Evolutionary conservation across 2,888 invertebrate species (phyloP).

Genomic region (Malachius bipustulatus): DNA sequence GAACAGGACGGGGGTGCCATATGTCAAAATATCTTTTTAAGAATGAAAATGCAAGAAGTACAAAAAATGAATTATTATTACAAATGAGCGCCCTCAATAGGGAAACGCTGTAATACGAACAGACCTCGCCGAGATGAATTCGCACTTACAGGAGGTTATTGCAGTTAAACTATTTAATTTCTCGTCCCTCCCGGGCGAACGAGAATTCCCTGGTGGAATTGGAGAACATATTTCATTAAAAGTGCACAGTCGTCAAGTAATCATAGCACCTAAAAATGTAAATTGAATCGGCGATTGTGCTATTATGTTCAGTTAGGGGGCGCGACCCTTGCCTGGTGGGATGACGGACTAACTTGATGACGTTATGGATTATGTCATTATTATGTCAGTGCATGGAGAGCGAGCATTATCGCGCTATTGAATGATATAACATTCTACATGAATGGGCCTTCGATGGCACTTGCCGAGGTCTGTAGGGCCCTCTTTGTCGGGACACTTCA

Average conservation of each 20-base stretch:
- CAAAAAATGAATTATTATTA: no score
- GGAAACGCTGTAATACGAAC: no score
- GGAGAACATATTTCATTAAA: constrained; percentile 38
- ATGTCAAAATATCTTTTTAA: no score
- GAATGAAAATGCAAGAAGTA: no score
- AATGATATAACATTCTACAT: no score
- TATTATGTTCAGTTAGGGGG: constrained; percentile 58
- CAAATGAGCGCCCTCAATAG: no score
- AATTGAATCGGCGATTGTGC: constrained; percentile 60
- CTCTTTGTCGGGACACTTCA: no score
- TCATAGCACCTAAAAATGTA: constrained; percentile 46
- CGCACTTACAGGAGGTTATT: constrained; percentile 24
- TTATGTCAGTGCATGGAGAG: no score
- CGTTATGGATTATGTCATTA: constrained; percentile 31
- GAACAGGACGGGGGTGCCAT: no score
- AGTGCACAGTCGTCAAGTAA: constrained; percentile 36
- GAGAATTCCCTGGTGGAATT: constrained; percentile 29
- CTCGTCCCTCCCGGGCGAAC: constrained; percentile 22
- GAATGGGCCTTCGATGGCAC: no score
- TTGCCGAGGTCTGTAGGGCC: no score
- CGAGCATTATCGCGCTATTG: no score
- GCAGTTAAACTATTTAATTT: constrained; percentile 36
- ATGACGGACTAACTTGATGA: constrained; percentile 27
- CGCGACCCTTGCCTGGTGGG: constrained; percentile 35
- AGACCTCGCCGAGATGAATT: constrained; percentile 22